Base-by-base conservation (phyloP, 2,113 vertebrate species). In the Eurypyga helias region DNA sequence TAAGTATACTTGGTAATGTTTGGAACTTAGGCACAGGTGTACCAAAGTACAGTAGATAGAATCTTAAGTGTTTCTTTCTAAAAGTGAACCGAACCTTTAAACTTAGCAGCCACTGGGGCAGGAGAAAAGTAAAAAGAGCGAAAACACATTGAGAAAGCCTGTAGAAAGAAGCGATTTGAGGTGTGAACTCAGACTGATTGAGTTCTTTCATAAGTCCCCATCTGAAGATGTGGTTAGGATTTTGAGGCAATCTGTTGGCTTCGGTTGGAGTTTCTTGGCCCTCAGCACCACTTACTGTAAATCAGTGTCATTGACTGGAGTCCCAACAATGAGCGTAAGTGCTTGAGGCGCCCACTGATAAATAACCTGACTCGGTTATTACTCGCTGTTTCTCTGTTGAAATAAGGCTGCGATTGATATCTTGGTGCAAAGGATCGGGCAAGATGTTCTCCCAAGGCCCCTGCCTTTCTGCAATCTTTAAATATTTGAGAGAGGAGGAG, bases 401-500 rank as follows among this genome's bases (percentile, higher is more conserved):
- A 92, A 76, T 90, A 89, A 52, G 12, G 12, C 73, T 64, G n/a
- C 9, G 24, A 86, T 67, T 61, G 57, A 34, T 92, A 8, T 45
- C 26, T 83, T 83, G 83, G 75, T 69, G 60, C 38, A 83, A 65
- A 34, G 80, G 38, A 45, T 46, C 2, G 6, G 67, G 38, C 46
- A 73, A 25, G 62, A 71, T 48, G 38, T 71, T 96, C 87, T 97
- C 83, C 65, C 34, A 65, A 93, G 93, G 48, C 79, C 77, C 36
- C 43, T 75, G 48, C 29, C 43, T 93, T 81, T 89, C 77, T 95
- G 38, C 81, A 70, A 2, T 94, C 69, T 79, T 87, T 91, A 93
- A 95, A 79, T 93, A 89, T 95, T 92, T 95, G 94, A 89, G 83
- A 94, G 31, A 78, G 45, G 14, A 71, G 51, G 21, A 79, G 85